Evolutionary conservation across 2,113 vertebrate genomes (phyloP).

Genomic region (Muntiacus muntjak): DNA sequence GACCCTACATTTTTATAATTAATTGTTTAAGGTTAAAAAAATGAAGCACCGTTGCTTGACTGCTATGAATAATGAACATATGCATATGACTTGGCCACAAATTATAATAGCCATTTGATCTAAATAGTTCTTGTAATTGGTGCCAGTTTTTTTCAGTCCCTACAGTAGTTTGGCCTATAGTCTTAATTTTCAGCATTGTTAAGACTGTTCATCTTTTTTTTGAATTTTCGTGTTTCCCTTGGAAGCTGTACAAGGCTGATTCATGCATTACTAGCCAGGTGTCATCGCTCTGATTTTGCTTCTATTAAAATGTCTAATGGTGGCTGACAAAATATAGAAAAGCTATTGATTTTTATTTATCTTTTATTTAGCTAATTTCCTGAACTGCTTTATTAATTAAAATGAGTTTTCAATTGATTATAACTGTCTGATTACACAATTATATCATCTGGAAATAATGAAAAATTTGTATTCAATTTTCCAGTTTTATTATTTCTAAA

Average conservation of each 20-base stretch:
- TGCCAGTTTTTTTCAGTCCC: not conserved
- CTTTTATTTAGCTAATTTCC: constrained; percentile 37
- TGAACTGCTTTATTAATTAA: constrained; percentile 24
- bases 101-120: not conserved
- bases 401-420: not conserved
- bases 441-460: constrained; percentile 25
- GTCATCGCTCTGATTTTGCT: not conserved
- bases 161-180: not conserved
- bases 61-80: not conserved
- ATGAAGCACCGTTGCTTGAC: not conserved
- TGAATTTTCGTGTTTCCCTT: constrained; percentile 6
- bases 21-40: not conserved
- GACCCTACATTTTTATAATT: not conserved
- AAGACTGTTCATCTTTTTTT: not conserved
- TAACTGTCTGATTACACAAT: constrained; percentile 38
- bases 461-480: not conserved
- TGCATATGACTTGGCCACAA: not conserved
- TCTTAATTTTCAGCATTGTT: not conserved
- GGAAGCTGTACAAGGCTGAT: not conserved
- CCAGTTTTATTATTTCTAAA: constrained; percentile 11
- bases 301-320: constrained; percentile 18
- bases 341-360: constrained; percentile 21
- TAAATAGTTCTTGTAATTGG: not conserved
- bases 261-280: not conserved
- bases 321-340: constrained; percentile 30